Conservation (phyloP, 1,140 invertebrate species). For the Ruditapes philippinarum region DNA sequence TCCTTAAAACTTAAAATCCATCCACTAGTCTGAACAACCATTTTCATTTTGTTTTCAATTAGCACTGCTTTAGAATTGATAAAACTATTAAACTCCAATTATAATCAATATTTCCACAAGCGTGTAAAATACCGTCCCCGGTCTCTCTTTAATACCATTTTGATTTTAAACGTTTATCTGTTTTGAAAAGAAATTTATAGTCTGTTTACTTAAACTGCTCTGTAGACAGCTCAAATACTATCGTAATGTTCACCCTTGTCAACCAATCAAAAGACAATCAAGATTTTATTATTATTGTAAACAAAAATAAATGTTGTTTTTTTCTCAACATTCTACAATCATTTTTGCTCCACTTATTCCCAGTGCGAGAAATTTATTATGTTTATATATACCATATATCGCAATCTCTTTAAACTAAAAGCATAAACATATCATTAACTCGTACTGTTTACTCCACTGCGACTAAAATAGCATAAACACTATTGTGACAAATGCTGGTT, state of each 20-base stretch:
- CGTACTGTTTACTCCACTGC: not conserved
- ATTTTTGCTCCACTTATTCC: slow-evolving; percentile 1
- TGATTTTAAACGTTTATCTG: not conserved
- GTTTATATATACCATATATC: slow-evolving; percentile 12
- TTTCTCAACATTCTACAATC: not conserved
- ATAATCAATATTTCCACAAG: not conserved
- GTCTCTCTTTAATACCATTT: slow-evolving; percentile 40
- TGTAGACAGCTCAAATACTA: not conserved
- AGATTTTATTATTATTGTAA: not conserved
- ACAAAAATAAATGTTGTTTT: not conserved
- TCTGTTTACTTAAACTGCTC: not conserved
- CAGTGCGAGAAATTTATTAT: not conserved
- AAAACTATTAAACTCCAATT: not conserved
- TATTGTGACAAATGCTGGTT: not conserved
- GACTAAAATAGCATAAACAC: slow-evolving; percentile 4
- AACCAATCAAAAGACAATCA: not conserved
- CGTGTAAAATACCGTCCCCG: not conserved
- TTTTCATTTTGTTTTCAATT: slow-evolving; percentile 27
- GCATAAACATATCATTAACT: slow-evolving; percentile 6
- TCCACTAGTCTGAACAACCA: slow-evolving; percentile 52
- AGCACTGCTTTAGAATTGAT: not conserved
- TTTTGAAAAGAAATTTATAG: not conserved
- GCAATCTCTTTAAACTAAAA: not conserved
- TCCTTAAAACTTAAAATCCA: slow-evolving; percentile 54
- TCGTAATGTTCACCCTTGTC: not conserved